Evolutionary conservation across 1,140 invertebrate species (phyloP), one percentile per base, ranked within the genome.

Genomic region (Cydia fagiglandana): DNA sequence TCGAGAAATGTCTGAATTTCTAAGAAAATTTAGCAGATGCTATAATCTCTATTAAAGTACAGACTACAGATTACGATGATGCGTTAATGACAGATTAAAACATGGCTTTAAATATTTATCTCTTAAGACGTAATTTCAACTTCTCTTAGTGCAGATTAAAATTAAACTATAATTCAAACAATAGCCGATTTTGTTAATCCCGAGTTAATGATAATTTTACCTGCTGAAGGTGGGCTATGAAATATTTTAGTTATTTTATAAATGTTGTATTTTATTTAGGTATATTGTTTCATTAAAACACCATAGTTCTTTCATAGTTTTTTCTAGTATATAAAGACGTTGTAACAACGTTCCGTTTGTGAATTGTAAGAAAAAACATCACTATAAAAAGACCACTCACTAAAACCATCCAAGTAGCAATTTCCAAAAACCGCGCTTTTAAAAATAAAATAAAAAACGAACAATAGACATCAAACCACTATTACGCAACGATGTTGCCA

Each of bases 401-500:
- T 24, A 61, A 56, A 61, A 61, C 56, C 56, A 61, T 61, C 20
- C 56, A 61, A 61, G 56, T 61, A 24, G 20, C 56, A 24, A 61
- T 61, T 61, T 2, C 20, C 56, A 61, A 61, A 56, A 10, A 61
- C 56, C 56, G 10, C 56, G 56, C 17, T 10, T 53, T 61, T 3
- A 61, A 61, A 61, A 24, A 61, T 7, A 61, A 61, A 61, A 30
- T 30, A 30, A 61, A 61, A 20, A 61, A 10, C 0, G 17, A 20
- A 61, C 56, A 61, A 61, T 61, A 61, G 56, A 61, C 56, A 61
- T 61, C n/a, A 61, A 61, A 61, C 56, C 56, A 9, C 56, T 61
- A 61, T 61, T 61, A 61, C 56, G 20, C 20, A 9, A 61, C 30
- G 30, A 12, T 66, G 64, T 64, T 64, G 64, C 64, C 64, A 34